Evolutionary conservation across 1,140 invertebrate species (phyloP), one percentile per base, ranked within the genome.

Genomic region (Antheraea pernyi): DNA sequence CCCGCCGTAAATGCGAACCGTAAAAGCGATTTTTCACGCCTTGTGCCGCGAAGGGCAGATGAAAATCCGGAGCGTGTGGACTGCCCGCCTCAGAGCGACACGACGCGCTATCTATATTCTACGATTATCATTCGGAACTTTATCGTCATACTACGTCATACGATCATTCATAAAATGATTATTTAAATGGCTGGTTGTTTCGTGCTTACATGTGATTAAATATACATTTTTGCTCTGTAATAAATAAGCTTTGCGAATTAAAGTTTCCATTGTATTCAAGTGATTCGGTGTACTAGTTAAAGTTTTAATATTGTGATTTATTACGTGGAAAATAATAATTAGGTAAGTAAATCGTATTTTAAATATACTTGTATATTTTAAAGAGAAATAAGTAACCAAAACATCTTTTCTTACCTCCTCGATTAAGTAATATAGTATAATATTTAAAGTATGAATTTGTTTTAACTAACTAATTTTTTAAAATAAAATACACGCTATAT

Each of bases 51-150:
- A 42, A 48, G 64, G 37, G 18, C 64, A 65, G 64, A 65, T 42
- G 42, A 65, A 46, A 65, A 46, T 48, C 19, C 42, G 16, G 37
- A 65, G 37, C 64, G 64, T 19, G 64, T 65, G 39, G 64, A 48
- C 39, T 48, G 63, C 37, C 39, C 63, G 63, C 63, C 42, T 65
- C 42, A 18, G 18, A 22, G 7, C 59, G 46, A 53, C 16, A 53
- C 46, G 11, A 9, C 46, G 46, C 46, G 46, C 46, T 53, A 53
- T 53, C 46, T 53, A 0, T 16, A 53, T 53, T 53, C 0, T 53
- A 53, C 46, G 46, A 53, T 16, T 53, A 53, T 53, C 46, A 10
- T 53, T 53, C 46, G 46, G 46, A 53, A 53, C 46, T 53, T 53
- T 42, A 42, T 11, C 39, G 16, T 53, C 46, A 11, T 11, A 53